phyloP scores from a whole-genome alignment of 2,888 invertebrate genomes.

The Polymixis flavicincta region DNA sequence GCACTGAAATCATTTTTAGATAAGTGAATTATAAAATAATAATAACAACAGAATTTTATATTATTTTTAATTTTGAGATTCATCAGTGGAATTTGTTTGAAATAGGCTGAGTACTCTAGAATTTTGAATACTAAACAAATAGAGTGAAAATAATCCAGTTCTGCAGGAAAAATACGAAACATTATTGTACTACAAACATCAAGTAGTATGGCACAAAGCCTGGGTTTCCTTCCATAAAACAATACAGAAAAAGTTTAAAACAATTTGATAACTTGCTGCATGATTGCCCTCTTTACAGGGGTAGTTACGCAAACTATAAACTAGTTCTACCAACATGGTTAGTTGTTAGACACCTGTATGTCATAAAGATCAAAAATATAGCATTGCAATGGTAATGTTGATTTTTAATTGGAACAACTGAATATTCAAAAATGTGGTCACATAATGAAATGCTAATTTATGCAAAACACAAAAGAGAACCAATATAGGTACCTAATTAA shows the following conservation, averaged over 20 bases:
- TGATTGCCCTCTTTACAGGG: not conserved
- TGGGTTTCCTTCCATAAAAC: constrained; percentile 1
- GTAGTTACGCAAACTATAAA: too few species aligned
- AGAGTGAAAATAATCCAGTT: not conserved
- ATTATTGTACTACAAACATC: not conserved
- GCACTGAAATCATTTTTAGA: not conserved
- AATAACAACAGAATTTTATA: too few species aligned
- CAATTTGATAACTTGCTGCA: not conserved
- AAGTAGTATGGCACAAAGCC: constrained; percentile 20
- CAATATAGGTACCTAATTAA: constrained; percentile 8
- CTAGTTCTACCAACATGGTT: too few species aligned
- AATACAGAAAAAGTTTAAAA: not conserved
- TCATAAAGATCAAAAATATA: not conserved
- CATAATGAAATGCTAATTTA: constrained; percentile 40
- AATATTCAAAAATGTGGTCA: constrained; percentile 20
- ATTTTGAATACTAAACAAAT: not conserved
- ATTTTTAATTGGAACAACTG: constrained; percentile 21
- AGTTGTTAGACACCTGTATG: not conserved
- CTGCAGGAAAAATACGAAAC: not conserved
- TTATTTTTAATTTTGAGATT: not conserved
- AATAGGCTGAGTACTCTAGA: not conserved
- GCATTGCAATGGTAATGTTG: constrained; percentile 13
- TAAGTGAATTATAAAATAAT: too few species aligned
- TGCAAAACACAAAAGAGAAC: constrained; percentile 21
- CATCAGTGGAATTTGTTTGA: not conserved